Conservation (phyloP, 2,797 vertebrate genomes). For the Catostomus latipinnis region DNA sequence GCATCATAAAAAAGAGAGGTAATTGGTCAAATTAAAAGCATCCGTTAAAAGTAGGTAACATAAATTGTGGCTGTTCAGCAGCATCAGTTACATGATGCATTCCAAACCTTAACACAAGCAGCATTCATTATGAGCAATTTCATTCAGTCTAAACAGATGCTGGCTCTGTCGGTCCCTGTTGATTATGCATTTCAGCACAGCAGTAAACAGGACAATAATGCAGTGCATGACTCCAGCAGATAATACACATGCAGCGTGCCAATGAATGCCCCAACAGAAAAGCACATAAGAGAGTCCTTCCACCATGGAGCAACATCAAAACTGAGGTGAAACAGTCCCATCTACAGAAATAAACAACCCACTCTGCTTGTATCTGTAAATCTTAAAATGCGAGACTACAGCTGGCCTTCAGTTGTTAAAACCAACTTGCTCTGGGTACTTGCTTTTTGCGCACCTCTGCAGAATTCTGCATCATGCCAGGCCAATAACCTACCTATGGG, state of each 20-base stretch:
- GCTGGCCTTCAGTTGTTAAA: slow-evolving; percentile 53
- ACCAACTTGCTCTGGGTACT: slow-evolving; percentile 49
- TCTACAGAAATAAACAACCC: slow-evolving; percentile 42
- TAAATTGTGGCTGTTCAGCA: neutral
- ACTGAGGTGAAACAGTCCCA: slow-evolving; percentile 30
- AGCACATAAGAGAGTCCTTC: slow-evolving; percentile 39
- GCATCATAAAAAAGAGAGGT: slow-evolving; percentile 8
- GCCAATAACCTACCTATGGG: slow-evolving; percentile 1
- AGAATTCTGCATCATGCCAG: slow-evolving; percentile 38
- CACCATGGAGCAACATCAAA: slow-evolving; percentile 47
- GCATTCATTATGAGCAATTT: slow-evolving; percentile 40
- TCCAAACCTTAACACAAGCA: neutral
- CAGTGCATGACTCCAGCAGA: slow-evolving; percentile 26
- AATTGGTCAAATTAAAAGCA: slow-evolving; percentile 14
- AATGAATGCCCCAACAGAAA: slow-evolving; percentile 40
- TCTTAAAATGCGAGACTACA: slow-evolving; percentile 57
- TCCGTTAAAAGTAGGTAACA: slow-evolving; percentile 13
- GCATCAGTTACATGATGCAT: slow-evolving; percentile 14
- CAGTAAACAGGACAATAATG: slow-evolving; percentile 26
- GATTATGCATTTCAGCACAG: slow-evolving; percentile 36
- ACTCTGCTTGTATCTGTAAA: slow-evolving; percentile 62
- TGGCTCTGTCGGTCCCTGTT: slow-evolving; percentile 21
- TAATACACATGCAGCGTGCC: slow-evolving; percentile 34
- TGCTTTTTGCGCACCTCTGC: slow-evolving; percentile 55
- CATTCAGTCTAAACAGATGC: slow-evolving; percentile 30